Evolutionary conservation across 2,113 vertebrate genomes (phyloP).

Genomic region (Crotophaga sulcirostris): DNA sequence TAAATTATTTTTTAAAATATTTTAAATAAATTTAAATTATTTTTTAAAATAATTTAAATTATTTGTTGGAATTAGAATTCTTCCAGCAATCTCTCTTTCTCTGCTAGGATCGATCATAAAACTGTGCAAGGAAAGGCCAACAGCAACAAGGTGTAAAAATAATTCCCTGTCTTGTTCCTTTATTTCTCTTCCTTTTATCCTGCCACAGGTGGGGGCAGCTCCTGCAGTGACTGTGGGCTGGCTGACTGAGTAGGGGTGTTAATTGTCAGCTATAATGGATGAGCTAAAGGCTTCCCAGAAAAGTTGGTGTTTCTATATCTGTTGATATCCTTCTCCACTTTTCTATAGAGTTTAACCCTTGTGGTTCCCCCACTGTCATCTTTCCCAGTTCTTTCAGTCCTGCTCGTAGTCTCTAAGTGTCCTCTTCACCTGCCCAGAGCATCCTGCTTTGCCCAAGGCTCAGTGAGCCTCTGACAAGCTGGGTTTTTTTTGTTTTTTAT

Average conservation of each 20-base stretch:
- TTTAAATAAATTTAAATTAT: too few relatives aligned
- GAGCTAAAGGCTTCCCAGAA: not conserved
- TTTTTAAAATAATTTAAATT: not conserved
- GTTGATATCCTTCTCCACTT: not conserved
- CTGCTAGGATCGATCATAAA: not conserved
- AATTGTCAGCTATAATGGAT: not conserved
- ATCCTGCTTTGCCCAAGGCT: not conserved
- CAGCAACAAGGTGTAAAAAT: not conserved
- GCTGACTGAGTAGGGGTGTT: not conserved
- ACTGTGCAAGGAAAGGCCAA: not conserved
- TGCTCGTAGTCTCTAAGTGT: too few relatives aligned
- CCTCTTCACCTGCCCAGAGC: not conserved
- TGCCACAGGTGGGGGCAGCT: not conserved
- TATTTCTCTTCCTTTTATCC: not conserved
- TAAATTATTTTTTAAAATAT: too few relatives aligned
- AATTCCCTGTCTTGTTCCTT: not conserved
- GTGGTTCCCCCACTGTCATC: not conserved
- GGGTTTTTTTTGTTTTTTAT: too few relatives aligned
- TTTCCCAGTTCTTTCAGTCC: not conserved
- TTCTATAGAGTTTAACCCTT: not conserved
- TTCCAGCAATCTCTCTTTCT: not conserved
- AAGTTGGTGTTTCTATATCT: not conserved
- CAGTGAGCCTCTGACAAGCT: not conserved
- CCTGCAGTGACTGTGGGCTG: not conserved
- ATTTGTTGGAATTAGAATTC: not conserved